phyloP scores from a whole-genome alignment of 53 echinoderm and acorn worm genomes.

The Temnopleurus reevesii region DNA sequence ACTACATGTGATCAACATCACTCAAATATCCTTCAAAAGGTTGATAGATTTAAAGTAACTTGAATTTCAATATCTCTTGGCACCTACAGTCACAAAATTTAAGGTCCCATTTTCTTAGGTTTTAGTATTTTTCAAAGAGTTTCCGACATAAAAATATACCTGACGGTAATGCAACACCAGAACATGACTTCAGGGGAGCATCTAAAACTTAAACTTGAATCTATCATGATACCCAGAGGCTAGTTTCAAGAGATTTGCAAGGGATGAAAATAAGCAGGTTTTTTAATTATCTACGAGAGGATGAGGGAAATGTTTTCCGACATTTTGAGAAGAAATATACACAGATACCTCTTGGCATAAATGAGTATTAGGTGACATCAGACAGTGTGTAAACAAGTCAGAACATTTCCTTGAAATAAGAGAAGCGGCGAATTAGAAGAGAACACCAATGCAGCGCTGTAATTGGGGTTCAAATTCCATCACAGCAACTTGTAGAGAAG shows the following conservation, averaged over 20 bases:
- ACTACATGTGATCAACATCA: too few species aligned
- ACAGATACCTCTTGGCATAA: constrained; percentile 46
- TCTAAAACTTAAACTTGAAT: neutral
- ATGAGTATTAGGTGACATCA: constrained; percentile 7
- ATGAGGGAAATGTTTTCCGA: constrained; percentile 35
- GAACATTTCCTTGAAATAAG: constrained; percentile 43
- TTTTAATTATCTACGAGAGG: constrained; percentile 24
- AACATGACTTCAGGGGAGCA: neutral
- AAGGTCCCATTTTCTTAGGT: neutral
- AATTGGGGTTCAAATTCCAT: constrained; percentile 53
- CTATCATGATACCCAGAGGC: neutral
- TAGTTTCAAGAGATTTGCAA: constrained; percentile 8
- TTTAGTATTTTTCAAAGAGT: neutral
- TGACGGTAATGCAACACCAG: neutral
- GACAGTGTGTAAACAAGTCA: constrained; percentile 9
- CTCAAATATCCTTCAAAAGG: too few species aligned
- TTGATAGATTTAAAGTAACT: too few species aligned
- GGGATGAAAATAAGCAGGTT: neutral
- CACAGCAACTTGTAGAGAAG: constrained; percentile 8
- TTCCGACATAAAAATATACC: neutral
- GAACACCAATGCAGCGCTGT: neutral
- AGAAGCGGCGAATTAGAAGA: neutral
- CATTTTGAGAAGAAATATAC: constrained; percentile 31
- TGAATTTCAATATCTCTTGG: too few species aligned
- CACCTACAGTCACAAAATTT: too few species aligned